Evolutionary conservation across 37 sponge, comb jelly and placozoan genomes (phyloP).

Genomic region (Amphimedon queenslandica): DNA sequence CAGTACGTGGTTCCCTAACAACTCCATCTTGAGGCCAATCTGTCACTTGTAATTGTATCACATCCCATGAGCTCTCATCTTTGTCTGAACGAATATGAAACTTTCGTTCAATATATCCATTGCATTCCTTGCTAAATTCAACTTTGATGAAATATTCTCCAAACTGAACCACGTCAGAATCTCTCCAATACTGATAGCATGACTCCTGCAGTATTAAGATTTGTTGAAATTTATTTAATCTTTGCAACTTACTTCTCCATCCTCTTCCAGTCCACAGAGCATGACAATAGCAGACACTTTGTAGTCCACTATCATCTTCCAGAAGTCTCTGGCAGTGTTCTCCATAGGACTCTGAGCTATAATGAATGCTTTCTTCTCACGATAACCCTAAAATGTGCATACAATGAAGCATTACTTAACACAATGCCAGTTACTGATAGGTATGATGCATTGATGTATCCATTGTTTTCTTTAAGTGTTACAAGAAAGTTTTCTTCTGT

Average conservation of each 20-base stretch:
- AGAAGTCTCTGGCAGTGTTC: constrained; percentile 51
- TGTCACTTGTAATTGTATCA: too few relatives aligned
- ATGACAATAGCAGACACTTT: constrained; percentile 32
- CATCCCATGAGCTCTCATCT: too few relatives aligned
- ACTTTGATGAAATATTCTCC: constrained; percentile 29
- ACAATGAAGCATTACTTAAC: not conserved
- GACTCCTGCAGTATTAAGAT: constrained; percentile 30
- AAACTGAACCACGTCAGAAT: constrained; percentile 11
- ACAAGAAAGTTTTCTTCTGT: constrained; percentile 42
- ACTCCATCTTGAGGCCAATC: too few relatives aligned
- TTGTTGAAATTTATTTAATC: not conserved
- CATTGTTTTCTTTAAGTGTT: constrained; percentile 39
- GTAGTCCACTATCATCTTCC: constrained; percentile 48
- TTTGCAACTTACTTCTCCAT: constrained; percentile 3
- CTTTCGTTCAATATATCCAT: too few relatives aligned
- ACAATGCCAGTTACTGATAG: constrained; percentile 25
- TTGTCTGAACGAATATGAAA: too few relatives aligned
- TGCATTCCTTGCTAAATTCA: too few relatives aligned
- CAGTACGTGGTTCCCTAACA: too few relatives aligned
- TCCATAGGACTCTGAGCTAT: constrained; percentile 65
- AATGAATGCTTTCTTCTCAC: constrained; percentile 59
- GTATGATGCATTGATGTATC: constrained; percentile 57
- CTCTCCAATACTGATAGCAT: constrained; percentile 77
- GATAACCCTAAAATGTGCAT: constrained; percentile 53
- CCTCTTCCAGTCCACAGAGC: constrained; percentile 42